Evolutionary conservation across 2,113 vertebrate species (phyloP).

Genomic region (Oreochromis tanganicae): DNA sequence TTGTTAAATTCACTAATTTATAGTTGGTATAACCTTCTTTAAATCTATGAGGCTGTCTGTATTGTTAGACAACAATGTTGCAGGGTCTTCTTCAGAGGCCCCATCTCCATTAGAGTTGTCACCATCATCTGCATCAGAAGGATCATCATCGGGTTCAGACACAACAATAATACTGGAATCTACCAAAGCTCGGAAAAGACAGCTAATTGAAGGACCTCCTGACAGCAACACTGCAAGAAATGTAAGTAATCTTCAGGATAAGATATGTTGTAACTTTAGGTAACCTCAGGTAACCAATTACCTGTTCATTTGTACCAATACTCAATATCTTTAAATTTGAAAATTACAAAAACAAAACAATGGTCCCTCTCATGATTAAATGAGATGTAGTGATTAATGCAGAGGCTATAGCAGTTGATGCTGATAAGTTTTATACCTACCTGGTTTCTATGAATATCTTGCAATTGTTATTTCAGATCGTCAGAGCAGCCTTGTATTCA

Average conservation of each 20-base stretch:
- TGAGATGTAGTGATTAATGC: not conserved
- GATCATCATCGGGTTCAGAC: not conserved
- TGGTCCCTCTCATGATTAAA: not conserved
- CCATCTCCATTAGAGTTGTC: not conserved
- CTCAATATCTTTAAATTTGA: not conserved
- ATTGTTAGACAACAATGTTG: not conserved
- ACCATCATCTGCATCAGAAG: not conserved
- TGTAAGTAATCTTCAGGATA: not conserved
- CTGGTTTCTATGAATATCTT: not conserved
- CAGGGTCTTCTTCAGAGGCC: not conserved
- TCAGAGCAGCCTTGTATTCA: not conserved
- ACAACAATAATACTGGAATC: not conserved
- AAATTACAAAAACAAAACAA: not conserved
- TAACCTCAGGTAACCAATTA: too few species aligned
- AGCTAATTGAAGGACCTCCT: not conserved
- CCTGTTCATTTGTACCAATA: not conserved
- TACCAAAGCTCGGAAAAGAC: not conserved
- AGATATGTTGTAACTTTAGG: not conserved
- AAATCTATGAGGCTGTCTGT: not conserved
- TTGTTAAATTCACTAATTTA: not conserved
- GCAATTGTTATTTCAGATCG: not conserved
- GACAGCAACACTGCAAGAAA: not conserved
- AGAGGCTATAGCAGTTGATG: not conserved
- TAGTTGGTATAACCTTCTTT: not conserved
- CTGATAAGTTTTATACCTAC: rapidly evolving